Base-by-base conservation (phyloP, 2,113 vertebrate genomes). In the Xyrauchen texanus region DNA sequence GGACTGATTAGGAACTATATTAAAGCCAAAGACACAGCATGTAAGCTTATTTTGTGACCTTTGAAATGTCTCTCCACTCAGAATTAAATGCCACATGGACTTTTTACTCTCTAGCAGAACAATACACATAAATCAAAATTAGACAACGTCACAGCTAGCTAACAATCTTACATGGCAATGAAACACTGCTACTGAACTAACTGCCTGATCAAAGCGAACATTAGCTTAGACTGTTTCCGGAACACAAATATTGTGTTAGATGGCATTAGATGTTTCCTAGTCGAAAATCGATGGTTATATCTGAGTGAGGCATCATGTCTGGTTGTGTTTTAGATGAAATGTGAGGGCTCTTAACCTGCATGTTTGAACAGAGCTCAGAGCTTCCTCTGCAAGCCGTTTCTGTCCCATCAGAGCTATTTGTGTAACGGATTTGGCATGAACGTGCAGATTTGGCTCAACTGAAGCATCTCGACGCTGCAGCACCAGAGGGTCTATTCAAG, bases 401-500 rank as follows among this genome's bases (percentile, higher is more conserved):
- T 65, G 63, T 80, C 60, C 76, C 64, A 72, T 87, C 88, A 68
- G 51, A 78, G 53, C 67, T 68, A 74, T 85, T 82, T 83, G 62
- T 83, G 82, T 85, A 81, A 81, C 84, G 78, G 77, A 89, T 86
- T 87, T 87, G 81, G 72, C 81, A 78, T 83, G 64, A 86, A 83
- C 62, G 73, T 42, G 21, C 21, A 75, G 79, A 87, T 81, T 81
- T 85, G 80, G 79, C 77, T 85, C 78, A 86, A 79, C 68, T 85
- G 76, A 79, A 89, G 86, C 68, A 85, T 82, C 21, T 77, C 53
- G 7, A 65, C 49, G 57, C 61, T 58, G 13, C 13, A 49, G 71
- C 11, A 58, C 57, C 21, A 63, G 58, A 61, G 70, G 60, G 62
- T 78, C 47, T 82, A 60, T 69, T 74, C 46, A 69, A 68, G 64